A percentile compares a stretch with the other conserved stretches of the same genome.
phyloP scores from a whole-genome alignment of 2,797 vertebrate genomes.

The Eupleurogrammus muticus region DNA sequence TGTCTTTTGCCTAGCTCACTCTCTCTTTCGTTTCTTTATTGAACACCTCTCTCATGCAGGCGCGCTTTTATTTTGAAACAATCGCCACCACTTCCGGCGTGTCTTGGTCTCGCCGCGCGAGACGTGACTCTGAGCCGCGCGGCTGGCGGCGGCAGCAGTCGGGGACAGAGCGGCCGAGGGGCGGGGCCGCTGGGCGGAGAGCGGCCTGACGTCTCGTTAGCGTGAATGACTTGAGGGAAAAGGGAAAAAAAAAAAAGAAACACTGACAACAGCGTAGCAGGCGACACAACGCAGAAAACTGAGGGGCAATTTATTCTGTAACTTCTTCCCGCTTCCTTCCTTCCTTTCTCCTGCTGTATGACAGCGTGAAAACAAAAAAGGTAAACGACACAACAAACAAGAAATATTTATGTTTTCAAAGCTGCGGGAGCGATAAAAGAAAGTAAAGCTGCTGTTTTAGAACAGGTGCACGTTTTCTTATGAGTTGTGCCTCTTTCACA shows the following conservation, averaged over 20 bases:
- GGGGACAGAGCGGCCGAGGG: constrained; percentile 53
- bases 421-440: not conserved
- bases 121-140: constrained; percentile 12
- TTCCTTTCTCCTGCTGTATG: constrained; percentile 47
- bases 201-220: constrained; percentile 52
- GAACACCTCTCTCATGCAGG: too few relatives aligned
- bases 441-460: not conserved
- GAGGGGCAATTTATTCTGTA: constrained; percentile 25
- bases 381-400: constrained; percentile 45
- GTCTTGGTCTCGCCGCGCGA: rapidly evolving
- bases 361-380: constrained; percentile 61
- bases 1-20: not conserved
- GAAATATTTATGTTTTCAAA: not conserved
- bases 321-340: constrained; percentile 44
- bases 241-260: not conserved
- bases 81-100: not conserved
- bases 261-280: constrained; percentile 48
- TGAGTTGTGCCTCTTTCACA: not conserved
- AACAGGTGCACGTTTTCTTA: constrained; percentile 52
- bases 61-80: constrained; percentile 48
- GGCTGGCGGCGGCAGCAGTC: constrained; percentile 12
- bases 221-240: constrained; percentile 49
- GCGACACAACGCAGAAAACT: constrained; percentile 37
- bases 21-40: not conserved
- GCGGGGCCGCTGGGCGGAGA: constrained; percentile 59